Percentiles rank a stretch among this genome's conserved stretches.
Evolutionary conservation across 2,888 invertebrate species (phyloP).

Genomic region (Leptothorax acervorum): DNA sequence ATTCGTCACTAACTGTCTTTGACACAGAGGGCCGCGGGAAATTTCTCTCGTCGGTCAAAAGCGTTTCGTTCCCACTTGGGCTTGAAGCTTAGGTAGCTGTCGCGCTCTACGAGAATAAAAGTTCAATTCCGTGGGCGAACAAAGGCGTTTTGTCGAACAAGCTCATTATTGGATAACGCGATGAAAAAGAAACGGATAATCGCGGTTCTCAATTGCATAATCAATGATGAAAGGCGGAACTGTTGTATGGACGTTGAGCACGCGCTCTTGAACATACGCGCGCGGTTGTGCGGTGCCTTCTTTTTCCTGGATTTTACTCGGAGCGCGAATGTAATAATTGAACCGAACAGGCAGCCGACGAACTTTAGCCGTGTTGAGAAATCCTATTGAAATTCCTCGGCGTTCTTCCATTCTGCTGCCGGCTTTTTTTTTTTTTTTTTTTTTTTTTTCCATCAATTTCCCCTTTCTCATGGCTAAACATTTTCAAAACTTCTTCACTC

Average conservation of each 20-base stretch:
- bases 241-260: conserved; percentile 28
- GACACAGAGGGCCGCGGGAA: too few species aligned
- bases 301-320: conserved; percentile 17
- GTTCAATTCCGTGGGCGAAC: conserved; percentile 25
- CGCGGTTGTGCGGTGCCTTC: neutral
- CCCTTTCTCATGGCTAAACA: too few species aligned
- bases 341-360: conserved; percentile 8
- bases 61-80: neutral
- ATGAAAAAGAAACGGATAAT: conserved; percentile 34
- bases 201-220: conserved; percentile 45
- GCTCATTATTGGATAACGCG: conserved; percentile 33
- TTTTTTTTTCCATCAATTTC: neutral
- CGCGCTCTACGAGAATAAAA: neutral
- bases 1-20: neutral
- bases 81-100: neutral
- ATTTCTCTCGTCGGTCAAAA: neutral
- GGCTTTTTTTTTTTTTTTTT: neutral
- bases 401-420: neutral
- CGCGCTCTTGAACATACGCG: conserved; percentile 28
- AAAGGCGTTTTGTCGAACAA: conserved; percentile 30
- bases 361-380: neutral
- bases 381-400: conserved; percentile 16
- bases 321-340: conserved; percentile 6
- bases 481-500: neutral
- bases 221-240: conserved; percentile 41